Conservation (phyloP, 2,113 vertebrate genomes). For the Columbina picui region DNA sequence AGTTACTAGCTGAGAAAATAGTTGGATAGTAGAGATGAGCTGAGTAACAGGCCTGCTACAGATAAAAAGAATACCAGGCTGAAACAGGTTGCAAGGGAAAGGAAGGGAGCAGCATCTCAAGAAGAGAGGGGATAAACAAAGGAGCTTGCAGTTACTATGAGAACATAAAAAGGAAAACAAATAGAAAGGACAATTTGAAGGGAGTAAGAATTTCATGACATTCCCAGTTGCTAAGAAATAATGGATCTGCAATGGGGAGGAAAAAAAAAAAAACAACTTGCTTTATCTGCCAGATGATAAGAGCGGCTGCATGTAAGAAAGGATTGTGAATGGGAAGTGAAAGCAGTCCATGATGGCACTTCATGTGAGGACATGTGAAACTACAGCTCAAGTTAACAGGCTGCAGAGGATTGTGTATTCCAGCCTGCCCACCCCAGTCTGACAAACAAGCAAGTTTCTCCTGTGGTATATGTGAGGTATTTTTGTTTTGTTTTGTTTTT, state of each 20-base stretch:
- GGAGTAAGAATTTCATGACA: not conserved
- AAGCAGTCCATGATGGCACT: not conserved
- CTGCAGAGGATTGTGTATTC: not conserved
- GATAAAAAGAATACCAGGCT: not conserved
- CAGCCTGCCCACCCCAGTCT: rapidly evolving
- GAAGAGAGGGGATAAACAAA: not conserved
- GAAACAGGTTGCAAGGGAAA: not conserved
- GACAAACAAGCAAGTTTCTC: not conserved
- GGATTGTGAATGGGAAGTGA: not conserved
- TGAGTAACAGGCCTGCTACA: not conserved
- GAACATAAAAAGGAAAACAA: not conserved
- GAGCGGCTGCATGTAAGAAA: not conserved
- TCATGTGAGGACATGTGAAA: not conserved
- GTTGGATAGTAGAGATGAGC: not conserved
- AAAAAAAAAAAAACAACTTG: not conserved
- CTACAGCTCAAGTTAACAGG: not conserved
- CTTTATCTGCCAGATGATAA: not conserved
- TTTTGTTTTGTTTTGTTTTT: not conserved
- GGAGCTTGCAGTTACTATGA: not conserved
- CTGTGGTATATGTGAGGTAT: not conserved
- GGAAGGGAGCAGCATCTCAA: not conserved
- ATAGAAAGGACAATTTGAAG: not conserved
- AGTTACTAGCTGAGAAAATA: not conserved
- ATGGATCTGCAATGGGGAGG: not conserved
- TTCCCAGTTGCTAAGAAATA: not conserved